These are phyloP conservation scores for Daboia siamensis DNA, from an alignment of 2,113 vertebrate species.

Conservation along the genomic window DNA sequence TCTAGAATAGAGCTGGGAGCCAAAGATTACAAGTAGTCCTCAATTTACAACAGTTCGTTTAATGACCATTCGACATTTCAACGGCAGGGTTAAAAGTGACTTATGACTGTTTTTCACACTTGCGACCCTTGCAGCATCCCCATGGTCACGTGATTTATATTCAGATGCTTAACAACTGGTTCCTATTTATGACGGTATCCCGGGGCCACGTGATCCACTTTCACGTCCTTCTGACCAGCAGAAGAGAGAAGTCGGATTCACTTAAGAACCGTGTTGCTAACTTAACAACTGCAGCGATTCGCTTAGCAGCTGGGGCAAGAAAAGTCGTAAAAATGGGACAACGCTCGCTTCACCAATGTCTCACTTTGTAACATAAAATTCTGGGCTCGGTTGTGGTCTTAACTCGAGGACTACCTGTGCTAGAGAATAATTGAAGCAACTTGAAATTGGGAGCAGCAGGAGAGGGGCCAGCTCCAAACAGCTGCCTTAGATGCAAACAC, in stretches of 20 bases:
- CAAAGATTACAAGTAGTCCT: not conserved
- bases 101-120: not conserved
- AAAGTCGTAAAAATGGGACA: not conserved
- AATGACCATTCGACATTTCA: not conserved
- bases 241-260: no score
- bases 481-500: not conserved
- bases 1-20: slow-evolving; percentile 20
- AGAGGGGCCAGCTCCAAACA: not conserved
- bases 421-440: slow-evolving; percentile 1
- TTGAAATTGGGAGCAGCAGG: not conserved
- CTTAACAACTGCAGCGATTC: not conserved
- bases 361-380: not conserved
- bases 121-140: not conserved
- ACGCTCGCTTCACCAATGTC: not conserved
- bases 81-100: not conserved
- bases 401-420: not conserved
- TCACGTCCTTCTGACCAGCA: not conserved
- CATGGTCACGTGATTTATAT: not conserved
- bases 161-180: not conserved
- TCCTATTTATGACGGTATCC: not conserved
- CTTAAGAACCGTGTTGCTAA: not conserved
- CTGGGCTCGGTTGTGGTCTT: not conserved
- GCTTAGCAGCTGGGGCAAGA: not conserved
- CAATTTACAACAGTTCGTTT: not conserved
- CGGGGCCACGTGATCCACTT: not conserved